phyloP scores from a whole-genome alignment of 2,113 vertebrate species.

The Macaca fascicularis region T2T-MFA8v1.1 NC_088378.1:24106501-24107000 shows the following conservation, averaged over 20 bases:
- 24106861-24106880: slow-evolving; percentile 40
- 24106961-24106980: not conserved
- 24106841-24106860: slow-evolving; percentile 11
- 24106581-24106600: not conserved
- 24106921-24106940: slow-evolving; percentile 12
- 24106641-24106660: not conserved
- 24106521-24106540: not conserved
- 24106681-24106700: not conserved
- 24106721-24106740: not conserved
- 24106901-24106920: not conserved
- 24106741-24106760: not conserved
- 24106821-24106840: slow-evolving; percentile 22
- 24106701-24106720: not conserved
- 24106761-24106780: not conserved
- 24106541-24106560: too few species aligned
- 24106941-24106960: slow-evolving; percentile 2
- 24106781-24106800: slow-evolving; percentile 1
- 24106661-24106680: not conserved
- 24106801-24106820: not conserved
- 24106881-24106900: not conserved
- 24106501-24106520: not conserved
- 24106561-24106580: not conserved
- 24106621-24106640: not conserved
- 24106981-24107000: not conserved
- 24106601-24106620: not conserved